Evolutionary conservation across 2,888 invertebrate species (phyloP), one percentile per base, ranked within the genome.

Genomic region (Eupithecia centaureata): DNA sequence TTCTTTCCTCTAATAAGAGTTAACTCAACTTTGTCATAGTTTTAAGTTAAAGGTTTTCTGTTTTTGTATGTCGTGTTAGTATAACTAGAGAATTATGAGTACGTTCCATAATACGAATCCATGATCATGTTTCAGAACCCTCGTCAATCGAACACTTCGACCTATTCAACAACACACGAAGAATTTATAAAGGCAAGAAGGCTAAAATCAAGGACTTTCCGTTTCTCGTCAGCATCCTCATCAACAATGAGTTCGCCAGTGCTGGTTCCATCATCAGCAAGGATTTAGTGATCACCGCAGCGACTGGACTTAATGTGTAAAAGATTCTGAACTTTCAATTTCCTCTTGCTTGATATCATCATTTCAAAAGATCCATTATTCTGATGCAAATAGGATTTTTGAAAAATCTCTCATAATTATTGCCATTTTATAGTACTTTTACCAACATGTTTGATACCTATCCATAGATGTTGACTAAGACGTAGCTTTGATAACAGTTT

Each of bases 251-350:
- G 25, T 86, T 83, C 58, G 52, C 69, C 1, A 85, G 86, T 52
- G 78, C 79, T 1, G 86, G 85, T 5, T 80, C 84, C 56, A 78
- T 86, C 60, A 73, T 86, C 52, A 78, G 76, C 47, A 73, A 71
- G 12, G 74, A 82, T 8, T 62, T 86, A 58, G 71, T 87, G 32
- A 74, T 88, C 65, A 83, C 84, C 1, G 81, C 86, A 1, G 86
- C 84, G 1, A 83, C 86, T 0, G 87, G 86, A 58, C 71, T 88
- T 15, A 79, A 82, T 61, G 51, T 74, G 87, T 86, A 73, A 82
- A 79, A 71, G 13, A 62, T 28, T 28, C 54, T n/a, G n/a, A 28
- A 4, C n/a, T n/a, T 22, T 22, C 22, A 10, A 47, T 12, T 22
- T 22, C 2, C 12, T 42, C n/a, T 42, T 18, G 42, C 10, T 47